phyloP scores from a whole-genome alignment of 37 sponge, comb jelly and placozoan species.

The Sycon ciliatum region DNA sequence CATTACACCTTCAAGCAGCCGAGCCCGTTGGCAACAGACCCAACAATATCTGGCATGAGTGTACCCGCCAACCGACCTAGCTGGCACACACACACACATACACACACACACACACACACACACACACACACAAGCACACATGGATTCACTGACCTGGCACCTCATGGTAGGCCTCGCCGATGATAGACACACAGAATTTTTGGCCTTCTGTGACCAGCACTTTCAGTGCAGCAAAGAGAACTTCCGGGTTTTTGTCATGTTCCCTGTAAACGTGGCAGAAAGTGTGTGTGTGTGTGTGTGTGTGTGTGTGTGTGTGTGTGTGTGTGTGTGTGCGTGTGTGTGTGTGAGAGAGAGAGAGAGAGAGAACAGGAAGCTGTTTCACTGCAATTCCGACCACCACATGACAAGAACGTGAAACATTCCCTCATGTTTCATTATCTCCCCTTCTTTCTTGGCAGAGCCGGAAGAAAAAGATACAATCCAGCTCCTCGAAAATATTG shows the following conservation, averaged over 20 bases:
- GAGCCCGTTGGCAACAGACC: no score
- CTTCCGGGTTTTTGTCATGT: conserved; percentile 84
- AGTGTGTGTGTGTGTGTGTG: conserved; percentile 1
- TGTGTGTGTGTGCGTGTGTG: conserved; percentile 11
- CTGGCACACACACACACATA: background rate
- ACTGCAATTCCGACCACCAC: no score
- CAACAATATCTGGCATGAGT: no score
- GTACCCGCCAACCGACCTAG: no score
- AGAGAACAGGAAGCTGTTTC: no score
- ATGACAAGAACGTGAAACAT: no score
- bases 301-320: conserved; percentile 5
- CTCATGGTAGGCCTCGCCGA: conserved; percentile 65
- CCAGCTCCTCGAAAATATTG: no score
- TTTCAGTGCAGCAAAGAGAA: conserved; percentile 32
- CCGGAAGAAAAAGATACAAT: no score
- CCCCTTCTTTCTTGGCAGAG: no score
- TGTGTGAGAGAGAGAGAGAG: no score
- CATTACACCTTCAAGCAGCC: no score
- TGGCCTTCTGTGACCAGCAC: conserved; percentile 32
- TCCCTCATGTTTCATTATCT: no score
- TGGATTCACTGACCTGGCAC: conserved; percentile 60
- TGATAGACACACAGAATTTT: conserved; percentile 58
- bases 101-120: background rate
- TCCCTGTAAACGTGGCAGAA: conserved; percentile 49
- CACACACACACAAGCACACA: background rate